A percentile compares a stretch with the other conserved stretches of the same genome.
Conservation (phyloP, 2,113 vertebrate genomes). For the Chunga burmeisteri region DNA sequence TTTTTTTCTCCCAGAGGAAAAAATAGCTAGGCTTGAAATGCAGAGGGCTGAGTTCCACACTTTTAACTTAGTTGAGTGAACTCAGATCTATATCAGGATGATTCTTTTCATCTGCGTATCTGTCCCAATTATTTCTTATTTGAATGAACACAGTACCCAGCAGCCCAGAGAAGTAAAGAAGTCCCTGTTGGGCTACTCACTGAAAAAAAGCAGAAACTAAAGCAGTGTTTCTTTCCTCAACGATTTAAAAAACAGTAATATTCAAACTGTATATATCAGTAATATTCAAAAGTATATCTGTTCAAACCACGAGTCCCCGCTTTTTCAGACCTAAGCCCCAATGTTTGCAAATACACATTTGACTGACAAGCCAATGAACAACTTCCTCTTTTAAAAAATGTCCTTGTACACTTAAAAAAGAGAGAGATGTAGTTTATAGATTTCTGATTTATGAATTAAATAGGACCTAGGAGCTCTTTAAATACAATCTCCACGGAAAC, state of each 20-base stretch:
- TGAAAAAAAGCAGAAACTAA: not conserved
- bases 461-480: not conserved
- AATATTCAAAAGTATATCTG: not conserved
- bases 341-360: slow-evolving; percentile 51
- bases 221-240: not conserved
- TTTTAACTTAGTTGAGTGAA: not conserved
- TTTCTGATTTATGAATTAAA: slow-evolving; percentile 47
- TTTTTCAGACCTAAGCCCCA: slow-evolving; percentile 3
- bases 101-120: not conserved
- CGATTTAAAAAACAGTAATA: not conserved
- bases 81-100: not conserved
- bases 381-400: not conserved
- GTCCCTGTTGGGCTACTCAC: not conserved
- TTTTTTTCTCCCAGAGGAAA: not conserved
- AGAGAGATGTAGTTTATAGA: not conserved
- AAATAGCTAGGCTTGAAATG: not conserved
- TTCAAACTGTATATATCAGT: not conserved
- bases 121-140: not conserved
- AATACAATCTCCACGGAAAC: slow-evolving; percentile 41
- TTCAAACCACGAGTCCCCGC: not conserved
- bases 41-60: not conserved
- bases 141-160: not conserved
- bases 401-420: not conserved
- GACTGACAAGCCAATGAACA: slow-evolving; percentile 38
- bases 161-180: not conserved